Evolutionary conservation across 1,140 invertebrate genomes (phyloP).

Genomic region (Sminthurinus signatus): DNA sequence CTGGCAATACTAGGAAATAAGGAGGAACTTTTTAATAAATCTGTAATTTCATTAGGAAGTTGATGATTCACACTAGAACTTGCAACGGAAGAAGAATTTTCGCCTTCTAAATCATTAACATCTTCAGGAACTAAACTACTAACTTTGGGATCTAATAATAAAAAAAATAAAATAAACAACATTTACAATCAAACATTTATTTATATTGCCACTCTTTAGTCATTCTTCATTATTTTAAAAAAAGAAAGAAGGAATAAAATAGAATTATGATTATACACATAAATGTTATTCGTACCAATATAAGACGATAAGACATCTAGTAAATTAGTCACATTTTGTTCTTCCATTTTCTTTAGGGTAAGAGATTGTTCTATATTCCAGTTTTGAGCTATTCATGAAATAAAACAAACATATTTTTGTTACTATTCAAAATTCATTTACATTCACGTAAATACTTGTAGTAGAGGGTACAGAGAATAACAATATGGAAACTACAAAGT

Average conservation of each 20-base stretch:
- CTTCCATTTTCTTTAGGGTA: slow-evolving; percentile 78
- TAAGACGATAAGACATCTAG: slow-evolving; percentile 75
- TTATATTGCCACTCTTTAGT: no score
- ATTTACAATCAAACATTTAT: no score
- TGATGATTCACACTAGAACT: slow-evolving; percentile 3
- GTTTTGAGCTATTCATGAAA: slow-evolving; percentile 58
- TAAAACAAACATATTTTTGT: no score
- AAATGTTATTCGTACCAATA: slow-evolving; percentile 53
- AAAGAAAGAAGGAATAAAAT: no score
- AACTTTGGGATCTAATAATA: no score
- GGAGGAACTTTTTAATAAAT: slow-evolving; percentile 71
- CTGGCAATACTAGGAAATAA: slow-evolving; percentile 80
- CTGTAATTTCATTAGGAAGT: slow-evolving; percentile 65
- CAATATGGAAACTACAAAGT: no score
- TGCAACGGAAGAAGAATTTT: neutral
- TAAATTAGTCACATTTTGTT: slow-evolving; percentile 83
- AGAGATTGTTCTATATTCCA: slow-evolving; percentile 94
- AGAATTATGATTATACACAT: no score
- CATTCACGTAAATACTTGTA: no score
- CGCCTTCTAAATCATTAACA: neutral
- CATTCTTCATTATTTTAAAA: no score
- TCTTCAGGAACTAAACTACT: slow-evolving; percentile 13
- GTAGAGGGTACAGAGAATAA: no score
- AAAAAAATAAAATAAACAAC: no score
- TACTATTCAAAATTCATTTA: no score